phyloP scores from a whole-genome alignment of 2,888 invertebrate species.

The Caenorhabditis zanzibari region DNA sequence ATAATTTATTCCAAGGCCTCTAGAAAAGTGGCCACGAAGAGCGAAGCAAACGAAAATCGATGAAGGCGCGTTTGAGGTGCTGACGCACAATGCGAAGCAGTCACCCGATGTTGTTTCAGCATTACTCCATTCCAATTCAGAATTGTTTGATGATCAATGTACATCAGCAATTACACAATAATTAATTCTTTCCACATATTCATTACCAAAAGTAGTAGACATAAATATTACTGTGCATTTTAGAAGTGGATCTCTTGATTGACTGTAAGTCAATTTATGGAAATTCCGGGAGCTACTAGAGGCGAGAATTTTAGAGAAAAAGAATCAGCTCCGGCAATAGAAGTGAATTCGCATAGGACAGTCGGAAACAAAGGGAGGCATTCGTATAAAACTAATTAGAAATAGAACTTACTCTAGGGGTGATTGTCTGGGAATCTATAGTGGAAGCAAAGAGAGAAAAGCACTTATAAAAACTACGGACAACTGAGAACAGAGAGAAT shows the following conservation, averaged over 20 bases:
- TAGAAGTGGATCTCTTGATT: neutral
- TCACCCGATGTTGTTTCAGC: neutral
- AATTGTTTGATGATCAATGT: neutral
- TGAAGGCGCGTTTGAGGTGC: conserved; percentile 1
- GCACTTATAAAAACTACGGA: conserved; percentile 13
- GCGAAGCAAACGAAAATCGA: neutral
- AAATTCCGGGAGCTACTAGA: conserved; percentile 23
- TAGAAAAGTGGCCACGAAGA: neutral
- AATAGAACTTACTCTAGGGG: conserved; percentile 4
- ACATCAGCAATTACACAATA: neutral
- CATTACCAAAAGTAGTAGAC: conserved; percentile 54
- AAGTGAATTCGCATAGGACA: conserved; percentile 33
- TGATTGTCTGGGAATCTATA: neutral
- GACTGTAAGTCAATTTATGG: neutral
- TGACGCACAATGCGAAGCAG: neutral
- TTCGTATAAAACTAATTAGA: conserved; percentile 49
- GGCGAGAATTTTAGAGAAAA: conserved; percentile 11
- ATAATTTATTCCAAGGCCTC: conserved; percentile 2
- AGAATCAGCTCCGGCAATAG: conserved; percentile 6
- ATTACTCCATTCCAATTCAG: neutral
- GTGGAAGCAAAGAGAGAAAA: neutral
- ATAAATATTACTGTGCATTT: conserved; percentile 56
- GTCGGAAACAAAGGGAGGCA: conserved; percentile 6
- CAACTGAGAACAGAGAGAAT: conserved; percentile 14
- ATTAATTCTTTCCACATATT: conserved; percentile 28